phyloP scores from a whole-genome alignment of 1,140 invertebrate genomes.

The Wasmannia auropunctata region DNA sequence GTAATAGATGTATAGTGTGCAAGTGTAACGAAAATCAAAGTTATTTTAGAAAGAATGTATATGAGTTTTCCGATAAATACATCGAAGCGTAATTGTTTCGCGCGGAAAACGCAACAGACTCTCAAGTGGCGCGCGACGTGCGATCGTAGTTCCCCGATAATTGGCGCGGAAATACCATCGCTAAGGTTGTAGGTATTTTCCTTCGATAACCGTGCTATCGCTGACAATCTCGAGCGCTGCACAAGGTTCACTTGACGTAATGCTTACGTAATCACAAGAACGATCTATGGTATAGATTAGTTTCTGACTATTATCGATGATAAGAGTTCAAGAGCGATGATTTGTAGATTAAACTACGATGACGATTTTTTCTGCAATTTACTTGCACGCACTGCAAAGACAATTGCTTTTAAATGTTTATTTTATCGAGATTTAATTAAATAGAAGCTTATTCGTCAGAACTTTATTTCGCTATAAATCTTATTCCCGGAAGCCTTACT shows the following conservation, averaged over 20 bases:
- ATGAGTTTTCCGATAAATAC: not conserved
- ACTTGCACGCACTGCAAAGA: not conserved
- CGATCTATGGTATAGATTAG: not conserved
- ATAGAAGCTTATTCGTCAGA: not conserved
- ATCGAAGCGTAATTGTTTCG: not conserved
- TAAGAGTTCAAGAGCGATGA: not conserved
- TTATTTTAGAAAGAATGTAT: not conserved
- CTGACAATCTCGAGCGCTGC: conserved; percentile 5
- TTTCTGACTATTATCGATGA: conserved; percentile 18
- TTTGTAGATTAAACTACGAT: not conserved
- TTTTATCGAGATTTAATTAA: not conserved
- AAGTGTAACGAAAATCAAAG: not conserved
- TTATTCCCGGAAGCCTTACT: not conserved
- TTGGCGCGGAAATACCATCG: not conserved
- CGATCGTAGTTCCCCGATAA: not conserved
- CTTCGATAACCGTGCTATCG: not conserved
- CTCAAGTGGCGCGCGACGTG: conserved; percentile 24
- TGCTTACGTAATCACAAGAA: not conserved
- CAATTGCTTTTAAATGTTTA: not conserved
- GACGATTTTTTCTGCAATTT: not conserved
- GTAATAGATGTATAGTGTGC: not conserved
- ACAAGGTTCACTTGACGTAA: not conserved
- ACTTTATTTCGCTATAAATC: not conserved
- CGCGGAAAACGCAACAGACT: not conserved
- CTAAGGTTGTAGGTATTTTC: not conserved